Base-by-base conservation (phyloP, 2,797 vertebrate genomes). In the Micropoecilia bifurca region DNA sequence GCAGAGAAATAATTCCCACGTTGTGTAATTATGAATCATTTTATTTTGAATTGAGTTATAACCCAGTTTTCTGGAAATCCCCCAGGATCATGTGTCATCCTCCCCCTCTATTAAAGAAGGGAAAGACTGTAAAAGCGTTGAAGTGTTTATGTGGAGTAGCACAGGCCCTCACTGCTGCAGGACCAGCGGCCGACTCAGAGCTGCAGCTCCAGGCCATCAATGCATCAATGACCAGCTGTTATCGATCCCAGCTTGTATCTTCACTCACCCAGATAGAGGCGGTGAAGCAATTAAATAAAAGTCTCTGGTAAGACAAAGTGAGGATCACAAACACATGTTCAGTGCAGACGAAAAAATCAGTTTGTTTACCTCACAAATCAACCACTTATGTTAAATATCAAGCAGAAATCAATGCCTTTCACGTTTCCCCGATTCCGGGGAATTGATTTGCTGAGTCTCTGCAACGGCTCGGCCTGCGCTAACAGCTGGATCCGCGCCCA, bases 241-340 rank as follows among this genome's bases (percentile, higher is more conserved):
- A 94, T 94, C 50, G 95, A 95, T 94, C 91, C 83, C 79, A 83
- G 87, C 91, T 93, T 90, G 88, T 90, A 76, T 90, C 90, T 85
- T 81, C 84, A 78, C 85, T 90, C 83, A 68, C 79, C 77, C 71
- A 72, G 86, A 91, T 86, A 88, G 89, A 91, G 85, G 86, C 88
- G 89, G 86, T 41, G 85, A 93, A 88, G 88, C 78, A 85, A 90
- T 93, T 91, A 90, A 90, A 74, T 88, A 83, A 83, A 81, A 85
- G 89, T 86, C 82, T 87, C 57, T 74, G 78, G 80, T 84, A 87
- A 71, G 76, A 83, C 81, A 80, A 69, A 69, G 73, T 4, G 22
- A 50, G 59, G 73, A 74, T 83, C 82, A 43, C 75, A 77, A 77
- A 77, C 76, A 79, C 55, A 50, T 66, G 74, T 79, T 83, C 77